These are phyloP conservation scores for Antheraea pernyi DNA, from an alignment of 1,140 invertebrate genomes.

Conservation along the genomic window DNA sequence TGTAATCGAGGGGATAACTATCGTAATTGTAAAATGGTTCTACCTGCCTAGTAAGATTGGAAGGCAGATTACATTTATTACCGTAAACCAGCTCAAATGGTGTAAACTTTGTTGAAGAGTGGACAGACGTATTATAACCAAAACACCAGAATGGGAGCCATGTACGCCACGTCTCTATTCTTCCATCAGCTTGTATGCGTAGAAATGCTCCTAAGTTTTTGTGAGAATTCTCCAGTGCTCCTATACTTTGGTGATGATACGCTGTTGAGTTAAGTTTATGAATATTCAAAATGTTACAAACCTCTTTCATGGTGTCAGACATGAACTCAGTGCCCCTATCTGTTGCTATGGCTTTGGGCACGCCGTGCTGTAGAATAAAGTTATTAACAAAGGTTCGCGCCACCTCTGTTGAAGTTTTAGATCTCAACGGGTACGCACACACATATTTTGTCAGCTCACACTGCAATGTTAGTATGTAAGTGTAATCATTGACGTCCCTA, in stretches of 20 bases:
- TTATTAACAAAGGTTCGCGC: slow-evolving; percentile 24
- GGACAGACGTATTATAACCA: too few relatives aligned
- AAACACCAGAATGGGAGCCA: slow-evolving; percentile 34
- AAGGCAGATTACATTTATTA: too few relatives aligned
- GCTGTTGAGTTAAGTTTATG: slow-evolving; percentile 22
- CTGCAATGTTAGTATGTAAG: slow-evolving; percentile 27
- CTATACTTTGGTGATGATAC: slow-evolving; percentile 26
- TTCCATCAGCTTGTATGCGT: slow-evolving; percentile 19
- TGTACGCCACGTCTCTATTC: slow-evolving; percentile 19
- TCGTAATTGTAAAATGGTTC: too few relatives aligned
- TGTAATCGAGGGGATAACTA: too few relatives aligned
- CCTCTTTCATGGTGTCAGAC: slow-evolving; percentile 10
- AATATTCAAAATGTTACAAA: slow-evolving; percentile 22
- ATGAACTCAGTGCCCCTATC: slow-evolving; percentile 22
- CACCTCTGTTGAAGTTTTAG: slow-evolving; percentile 14
- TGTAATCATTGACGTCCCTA: slow-evolving; percentile 7
- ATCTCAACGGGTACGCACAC: slow-evolving; percentile 23
- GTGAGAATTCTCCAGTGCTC: slow-evolving; percentile 27
- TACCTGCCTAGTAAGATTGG: too few relatives aligned
- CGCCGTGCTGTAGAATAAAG: slow-evolving; percentile 25
- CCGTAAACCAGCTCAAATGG: too few relatives aligned
- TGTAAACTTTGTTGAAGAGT: too few relatives aligned
- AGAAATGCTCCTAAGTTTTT: slow-evolving; percentile 28
- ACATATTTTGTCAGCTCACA: slow-evolving; percentile 26
- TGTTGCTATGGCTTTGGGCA: slow-evolving; percentile 15